These are phyloP conservation scores for Neomonachus schauinslandi DNA, from an alignment of 2,113 vertebrate genomes.

Conservation along the genomic window DNA sequence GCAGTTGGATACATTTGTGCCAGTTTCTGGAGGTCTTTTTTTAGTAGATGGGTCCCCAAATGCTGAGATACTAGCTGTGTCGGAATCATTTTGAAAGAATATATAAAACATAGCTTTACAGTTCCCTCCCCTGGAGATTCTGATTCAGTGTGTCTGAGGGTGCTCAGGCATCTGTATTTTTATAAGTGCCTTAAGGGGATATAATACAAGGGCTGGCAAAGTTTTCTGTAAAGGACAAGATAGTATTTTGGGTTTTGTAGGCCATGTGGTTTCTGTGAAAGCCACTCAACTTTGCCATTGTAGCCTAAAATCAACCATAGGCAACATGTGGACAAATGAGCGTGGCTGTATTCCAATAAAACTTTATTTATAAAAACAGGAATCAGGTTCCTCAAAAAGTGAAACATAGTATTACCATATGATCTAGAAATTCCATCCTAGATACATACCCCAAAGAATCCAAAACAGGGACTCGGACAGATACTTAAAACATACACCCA, in stretches of 20 bases:
- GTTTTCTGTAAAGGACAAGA: neutral
- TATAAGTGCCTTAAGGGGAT: neutral
- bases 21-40: neutral
- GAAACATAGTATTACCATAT: neutral
- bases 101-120: neutral
- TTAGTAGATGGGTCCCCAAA: neutral
- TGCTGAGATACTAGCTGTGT: neutral
- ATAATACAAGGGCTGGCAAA: neutral
- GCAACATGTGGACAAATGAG: neutral
- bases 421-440: neutral
- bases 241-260: neutral
- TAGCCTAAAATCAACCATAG: neutral
- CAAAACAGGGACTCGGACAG: neutral
- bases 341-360: neutral
- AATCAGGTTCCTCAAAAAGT: neutral
- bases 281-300: neutral
- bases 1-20: neutral
- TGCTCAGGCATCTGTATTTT: neutral
- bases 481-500: neutral
- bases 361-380: slow-evolving; percentile 3
- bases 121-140: neutral
- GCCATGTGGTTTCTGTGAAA: neutral
- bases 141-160: neutral
- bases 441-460: neutral
- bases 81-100: neutral